Evolutionary conservation across 2,797 vertebrate genomes (phyloP).

Genomic region (Sciurus vulgaris): DNA sequence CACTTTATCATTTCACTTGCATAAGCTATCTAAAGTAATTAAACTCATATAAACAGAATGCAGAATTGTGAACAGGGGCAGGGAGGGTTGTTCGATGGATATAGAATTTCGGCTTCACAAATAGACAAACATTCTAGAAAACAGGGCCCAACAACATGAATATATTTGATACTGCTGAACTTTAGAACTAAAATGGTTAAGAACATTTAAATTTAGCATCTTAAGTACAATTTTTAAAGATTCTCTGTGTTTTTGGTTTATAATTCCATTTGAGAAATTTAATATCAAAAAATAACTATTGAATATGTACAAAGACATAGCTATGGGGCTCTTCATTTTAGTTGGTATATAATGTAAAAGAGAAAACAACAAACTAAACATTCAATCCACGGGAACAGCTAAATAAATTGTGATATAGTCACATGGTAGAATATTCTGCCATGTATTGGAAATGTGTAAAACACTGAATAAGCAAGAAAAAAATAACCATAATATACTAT

Average conservation of each 20-base stretch:
- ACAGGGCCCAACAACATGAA: background rate
- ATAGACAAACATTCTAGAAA: background rate
- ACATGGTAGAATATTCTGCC: background rate
- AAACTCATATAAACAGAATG: background rate
- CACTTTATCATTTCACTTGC: background rate
- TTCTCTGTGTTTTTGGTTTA: background rate
- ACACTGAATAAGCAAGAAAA: background rate
- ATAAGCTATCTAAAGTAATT: background rate
- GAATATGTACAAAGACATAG: background rate
- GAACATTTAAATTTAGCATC: background rate
- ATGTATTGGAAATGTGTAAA: background rate
- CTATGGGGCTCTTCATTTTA: background rate
- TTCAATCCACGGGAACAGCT: background rate
- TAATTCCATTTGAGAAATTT: slow-evolving; percentile 12
- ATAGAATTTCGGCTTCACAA: background rate
- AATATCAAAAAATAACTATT: slow-evolving; percentile 12
- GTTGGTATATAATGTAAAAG: background rate
- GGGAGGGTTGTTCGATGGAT: background rate
- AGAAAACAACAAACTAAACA: background rate
- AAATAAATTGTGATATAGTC: background rate
- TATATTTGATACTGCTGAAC: background rate
- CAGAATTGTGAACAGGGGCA: background rate
- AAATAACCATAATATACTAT: background rate
- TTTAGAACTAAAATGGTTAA: background rate
- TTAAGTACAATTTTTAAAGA: background rate